Percentiles rank a stretch among this genome's conserved stretches.
Conservation (phyloP, 2,113 vertebrate species). For the Vulpes vulpes region DNA sequence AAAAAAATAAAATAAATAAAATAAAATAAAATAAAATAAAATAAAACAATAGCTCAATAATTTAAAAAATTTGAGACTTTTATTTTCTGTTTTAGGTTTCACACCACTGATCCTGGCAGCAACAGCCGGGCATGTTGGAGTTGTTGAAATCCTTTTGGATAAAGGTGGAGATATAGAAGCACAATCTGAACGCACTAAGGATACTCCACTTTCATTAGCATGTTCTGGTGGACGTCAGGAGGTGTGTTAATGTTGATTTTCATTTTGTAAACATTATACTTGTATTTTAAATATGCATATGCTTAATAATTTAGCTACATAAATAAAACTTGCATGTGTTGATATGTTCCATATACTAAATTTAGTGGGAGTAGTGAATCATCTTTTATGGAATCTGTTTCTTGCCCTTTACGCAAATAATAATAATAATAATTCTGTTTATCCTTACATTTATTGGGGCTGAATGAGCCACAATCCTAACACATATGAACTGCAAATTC, state of each 20-base stretch:
- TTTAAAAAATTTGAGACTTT: slow-evolving; percentile 50
- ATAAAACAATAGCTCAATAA: not conserved
- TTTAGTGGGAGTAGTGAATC: slow-evolving; percentile 33
- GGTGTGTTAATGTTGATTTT: slow-evolving; percentile 85
- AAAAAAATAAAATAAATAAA: not conserved
- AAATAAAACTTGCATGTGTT: slow-evolving; percentile 12
- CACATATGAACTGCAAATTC: slow-evolving; percentile 19
- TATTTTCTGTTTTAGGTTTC: slow-evolving; percentile 90
- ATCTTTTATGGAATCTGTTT: slow-evolving; percentile 40
- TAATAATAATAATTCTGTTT: not conserved
- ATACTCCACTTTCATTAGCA: slow-evolving; percentile 97
- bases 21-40: not conserved
- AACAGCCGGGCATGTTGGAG: slow-evolving; percentile 98
- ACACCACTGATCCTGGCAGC: slow-evolving; percentile 98
- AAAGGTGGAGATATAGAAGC: slow-evolving; percentile 99
- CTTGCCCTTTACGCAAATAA: slow-evolving; percentile 14
- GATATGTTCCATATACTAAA: slow-evolving; percentile 1
- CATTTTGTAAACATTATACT: slow-evolving; percentile 63
- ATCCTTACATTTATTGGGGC: slow-evolving; percentile 10
- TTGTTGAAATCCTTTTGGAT: slow-evolving; percentile 98
- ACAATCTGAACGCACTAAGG: slow-evolving; percentile 99
- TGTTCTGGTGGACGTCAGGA: slow-evolving; percentile 99
- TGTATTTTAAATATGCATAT: slow-evolving; percentile 38
- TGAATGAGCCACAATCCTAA: slow-evolving; percentile 38
- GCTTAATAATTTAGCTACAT: slow-evolving; percentile 41